These are phyloP conservation scores for Megaustenia siamemsis DNA, from an alignment of 2,888 invertebrate genomes.

Conservation along the genomic window DNA sequence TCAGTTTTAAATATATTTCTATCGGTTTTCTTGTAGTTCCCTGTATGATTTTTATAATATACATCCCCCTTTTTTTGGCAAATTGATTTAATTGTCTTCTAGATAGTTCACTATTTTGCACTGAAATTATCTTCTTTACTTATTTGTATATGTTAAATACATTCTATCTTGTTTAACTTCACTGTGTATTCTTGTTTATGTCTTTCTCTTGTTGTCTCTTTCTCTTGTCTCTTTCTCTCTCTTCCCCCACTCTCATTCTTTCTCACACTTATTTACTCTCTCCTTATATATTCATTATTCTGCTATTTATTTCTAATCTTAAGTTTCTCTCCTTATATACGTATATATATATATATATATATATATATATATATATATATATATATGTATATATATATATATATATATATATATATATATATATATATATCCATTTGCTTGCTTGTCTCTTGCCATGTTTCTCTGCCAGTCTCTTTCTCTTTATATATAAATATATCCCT, in stretches of 20 bases:
- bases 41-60: too few species aligned
- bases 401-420: too few species aligned
- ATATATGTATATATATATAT: too few species aligned
- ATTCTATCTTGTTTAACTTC: neutral
- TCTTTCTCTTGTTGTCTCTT: slow-evolving; percentile 16
- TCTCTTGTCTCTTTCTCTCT: neutral
- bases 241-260: neutral
- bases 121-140: too few species aligned
- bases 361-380: too few species aligned
- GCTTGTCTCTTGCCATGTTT: neutral
- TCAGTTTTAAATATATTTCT: too few species aligned
- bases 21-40: too few species aligned
- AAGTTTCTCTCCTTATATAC: neutral
- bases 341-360: neutral
- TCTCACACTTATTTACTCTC: slow-evolving; percentile 4
- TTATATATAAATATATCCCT: neutral
- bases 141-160: too few species aligned
- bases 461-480: neutral
- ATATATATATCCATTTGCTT: neutral
- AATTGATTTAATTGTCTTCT: too few species aligned
- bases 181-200: neutral
- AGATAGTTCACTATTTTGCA: too few species aligned
- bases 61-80: too few species aligned
- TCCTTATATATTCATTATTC: neutral
- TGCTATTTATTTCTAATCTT: neutral